Conservation (phyloP, 2,113 vertebrate genomes). For the Eleginops maclovinus region DNA sequence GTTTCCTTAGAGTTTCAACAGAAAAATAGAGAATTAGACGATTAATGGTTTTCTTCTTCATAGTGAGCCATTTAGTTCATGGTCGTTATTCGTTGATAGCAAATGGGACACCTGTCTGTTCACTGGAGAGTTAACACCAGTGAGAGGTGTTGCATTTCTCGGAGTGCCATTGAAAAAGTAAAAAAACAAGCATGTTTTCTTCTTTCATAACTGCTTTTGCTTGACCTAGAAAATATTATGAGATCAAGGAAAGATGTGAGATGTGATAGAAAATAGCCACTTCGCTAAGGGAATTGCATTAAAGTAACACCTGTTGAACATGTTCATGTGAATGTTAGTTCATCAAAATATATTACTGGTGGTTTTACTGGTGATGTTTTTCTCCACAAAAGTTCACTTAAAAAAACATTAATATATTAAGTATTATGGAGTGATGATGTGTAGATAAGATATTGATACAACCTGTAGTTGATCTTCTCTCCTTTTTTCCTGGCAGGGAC, state of each 20-base stretch:
- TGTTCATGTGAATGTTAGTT: background rate
- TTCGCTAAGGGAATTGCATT: background rate
- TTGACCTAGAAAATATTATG: conserved; percentile 8
- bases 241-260: background rate
- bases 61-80: background rate
- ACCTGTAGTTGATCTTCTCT: background rate
- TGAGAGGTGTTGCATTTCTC: conserved; percentile 9
- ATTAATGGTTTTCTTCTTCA: background rate
- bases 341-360: background rate
- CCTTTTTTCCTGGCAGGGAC: conserved; percentile 68
- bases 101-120: background rate
- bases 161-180: background rate
- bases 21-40: background rate
- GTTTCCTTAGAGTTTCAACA: background rate
- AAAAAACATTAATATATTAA: background rate
- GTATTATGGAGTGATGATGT: background rate
- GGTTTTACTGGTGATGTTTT: background rate
- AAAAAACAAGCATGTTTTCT: background rate
- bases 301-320: background rate
- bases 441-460: background rate
- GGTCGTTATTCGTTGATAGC: background rate
- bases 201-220: conserved; percentile 12
- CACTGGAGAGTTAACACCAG: conserved; percentile 13
- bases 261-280: background rate
- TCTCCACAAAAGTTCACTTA: background rate